phyloP scores from a whole-genome alignment of 2,797 vertebrate genomes.

The Lepus oiostolus region DNA sequence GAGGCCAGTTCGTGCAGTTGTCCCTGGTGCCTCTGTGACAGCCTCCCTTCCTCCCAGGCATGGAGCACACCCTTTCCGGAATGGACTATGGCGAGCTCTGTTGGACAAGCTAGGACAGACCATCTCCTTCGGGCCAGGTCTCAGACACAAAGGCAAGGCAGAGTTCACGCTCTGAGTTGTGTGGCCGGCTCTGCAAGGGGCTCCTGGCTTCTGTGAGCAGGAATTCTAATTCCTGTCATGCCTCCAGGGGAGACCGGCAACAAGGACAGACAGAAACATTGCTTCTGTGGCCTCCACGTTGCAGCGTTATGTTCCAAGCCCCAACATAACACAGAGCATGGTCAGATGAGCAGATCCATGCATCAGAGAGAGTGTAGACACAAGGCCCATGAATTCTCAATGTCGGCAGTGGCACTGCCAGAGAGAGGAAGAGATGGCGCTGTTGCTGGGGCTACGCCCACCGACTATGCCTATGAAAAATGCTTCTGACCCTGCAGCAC shows the following conservation, averaged over 20 bases:
- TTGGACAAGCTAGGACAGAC: not conserved
- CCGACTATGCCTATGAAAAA: not conserved
- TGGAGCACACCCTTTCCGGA: not conserved
- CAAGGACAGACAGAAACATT: not conserved
- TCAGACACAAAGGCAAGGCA: not conserved
- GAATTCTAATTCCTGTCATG: not conserved
- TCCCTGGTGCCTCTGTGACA: not conserved
- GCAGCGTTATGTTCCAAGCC: not conserved
- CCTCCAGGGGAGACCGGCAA: not conserved
- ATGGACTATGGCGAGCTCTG: not conserved
- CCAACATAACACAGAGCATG: not conserved
- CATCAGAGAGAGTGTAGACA: not conserved
- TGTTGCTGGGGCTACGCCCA: not conserved
- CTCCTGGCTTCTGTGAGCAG: not conserved
- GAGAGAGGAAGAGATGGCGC: not conserved
- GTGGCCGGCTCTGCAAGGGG: not conserved
- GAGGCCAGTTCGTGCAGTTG: too few species aligned
- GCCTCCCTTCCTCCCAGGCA: not conserved
- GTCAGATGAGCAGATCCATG: not conserved
- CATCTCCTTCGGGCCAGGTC: not conserved
- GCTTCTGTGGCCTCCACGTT: not conserved
- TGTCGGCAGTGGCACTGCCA: not conserved
- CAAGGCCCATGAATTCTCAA: not conserved
- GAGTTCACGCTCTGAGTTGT: not conserved
- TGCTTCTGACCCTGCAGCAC: not conserved